Percentiles rank a stretch among this genome's conserved stretches.
These are phyloP conservation scores for Lethenteron reissneri DNA, from an alignment of 2,113 vertebrate species.

Conservation along the genomic window DNA sequence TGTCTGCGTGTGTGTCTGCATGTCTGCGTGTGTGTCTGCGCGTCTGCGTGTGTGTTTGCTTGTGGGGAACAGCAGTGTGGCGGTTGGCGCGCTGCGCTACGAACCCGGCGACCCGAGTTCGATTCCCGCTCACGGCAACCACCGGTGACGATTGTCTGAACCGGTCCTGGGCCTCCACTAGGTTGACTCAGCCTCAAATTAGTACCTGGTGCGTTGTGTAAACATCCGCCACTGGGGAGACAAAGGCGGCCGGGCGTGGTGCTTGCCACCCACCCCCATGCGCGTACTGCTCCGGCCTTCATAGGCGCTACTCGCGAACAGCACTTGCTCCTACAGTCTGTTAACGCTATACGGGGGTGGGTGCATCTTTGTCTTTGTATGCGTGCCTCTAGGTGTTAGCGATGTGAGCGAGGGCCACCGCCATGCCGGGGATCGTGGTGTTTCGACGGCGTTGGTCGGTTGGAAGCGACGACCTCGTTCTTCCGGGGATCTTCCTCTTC, in stretches of 20 bases:
- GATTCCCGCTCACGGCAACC: too few relatives aligned
- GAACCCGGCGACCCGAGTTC: too few relatives aligned
- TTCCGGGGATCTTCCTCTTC: slow-evolving; percentile 92
- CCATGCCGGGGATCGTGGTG: slow-evolving; percentile 93
- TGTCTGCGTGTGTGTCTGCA: too few relatives aligned
- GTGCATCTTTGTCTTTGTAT: not conserved
- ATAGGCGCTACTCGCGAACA: not conserved
- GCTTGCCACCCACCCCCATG: not conserved
- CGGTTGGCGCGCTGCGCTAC: too few relatives aligned
- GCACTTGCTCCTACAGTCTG: not conserved
- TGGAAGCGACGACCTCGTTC: slow-evolving; percentile 97
- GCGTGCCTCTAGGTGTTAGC: not conserved
- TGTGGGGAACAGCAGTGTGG: too few relatives aligned
- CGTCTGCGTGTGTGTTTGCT: too few relatives aligned
- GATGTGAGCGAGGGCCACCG: slow-evolving; percentile 8
- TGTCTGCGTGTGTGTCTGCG: too few relatives aligned
- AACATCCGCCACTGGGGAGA: not conserved
- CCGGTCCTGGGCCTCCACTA: too few relatives aligned
- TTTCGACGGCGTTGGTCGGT: slow-evolving; percentile 99
- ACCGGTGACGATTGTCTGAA: too few relatives aligned
- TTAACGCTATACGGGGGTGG: not conserved
- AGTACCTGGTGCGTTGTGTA: too few relatives aligned
- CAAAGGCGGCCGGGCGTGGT: not conserved
- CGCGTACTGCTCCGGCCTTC: not conserved
- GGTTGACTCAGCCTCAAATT: too few relatives aligned